phyloP scores from a whole-genome alignment of 1,140 invertebrate genomes.

The Euwallacea similis region DNA sequence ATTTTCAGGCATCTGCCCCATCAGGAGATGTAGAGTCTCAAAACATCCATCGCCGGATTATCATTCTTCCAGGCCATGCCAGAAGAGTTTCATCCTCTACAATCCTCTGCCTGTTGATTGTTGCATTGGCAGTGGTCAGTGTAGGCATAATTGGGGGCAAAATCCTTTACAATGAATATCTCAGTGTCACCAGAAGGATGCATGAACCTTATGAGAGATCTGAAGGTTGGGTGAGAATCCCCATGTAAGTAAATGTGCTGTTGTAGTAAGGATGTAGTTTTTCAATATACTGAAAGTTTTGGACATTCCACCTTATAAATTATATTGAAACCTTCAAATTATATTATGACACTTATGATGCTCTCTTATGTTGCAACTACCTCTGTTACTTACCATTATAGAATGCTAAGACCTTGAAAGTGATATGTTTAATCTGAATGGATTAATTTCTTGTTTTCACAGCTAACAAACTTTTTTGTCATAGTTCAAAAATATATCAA shows the following conservation, averaged over 20 bases:
- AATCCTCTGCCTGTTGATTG: constrained; percentile 71
- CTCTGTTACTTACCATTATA: background rate
- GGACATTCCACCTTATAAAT: background rate
- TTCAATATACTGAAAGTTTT: background rate
- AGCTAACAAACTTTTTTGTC: too few relatives aligned
- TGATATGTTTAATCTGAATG: too few relatives aligned
- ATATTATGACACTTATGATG: too few relatives aligned
- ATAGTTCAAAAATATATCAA: too few relatives aligned
- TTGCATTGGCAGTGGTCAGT: constrained; percentile 71
- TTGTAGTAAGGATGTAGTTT: too few relatives aligned
- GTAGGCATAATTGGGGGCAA: constrained; percentile 76
- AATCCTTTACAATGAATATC: constrained; percentile 76
- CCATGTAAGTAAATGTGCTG: constrained; percentile 32
- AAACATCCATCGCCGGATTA: constrained; percentile 44
- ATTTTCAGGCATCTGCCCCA: background rate
- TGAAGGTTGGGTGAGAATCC: constrained; percentile 36
- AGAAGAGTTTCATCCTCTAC: constrained; percentile 63
- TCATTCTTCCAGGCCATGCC: constrained; percentile 58
- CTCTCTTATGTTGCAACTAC: too few relatives aligned
- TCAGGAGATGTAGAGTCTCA: constrained; percentile 48
- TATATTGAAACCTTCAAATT: too few relatives aligned
- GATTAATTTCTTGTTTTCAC: too few relatives aligned
- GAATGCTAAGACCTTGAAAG: background rate
- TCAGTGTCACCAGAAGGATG: constrained; percentile 58
- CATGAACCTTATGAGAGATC: constrained; percentile 5